Evolutionary conservation across 1,140 invertebrate species (phyloP), one percentile per base, ranked within the genome.

Genomic region (Anastrepha ludens): DNA sequence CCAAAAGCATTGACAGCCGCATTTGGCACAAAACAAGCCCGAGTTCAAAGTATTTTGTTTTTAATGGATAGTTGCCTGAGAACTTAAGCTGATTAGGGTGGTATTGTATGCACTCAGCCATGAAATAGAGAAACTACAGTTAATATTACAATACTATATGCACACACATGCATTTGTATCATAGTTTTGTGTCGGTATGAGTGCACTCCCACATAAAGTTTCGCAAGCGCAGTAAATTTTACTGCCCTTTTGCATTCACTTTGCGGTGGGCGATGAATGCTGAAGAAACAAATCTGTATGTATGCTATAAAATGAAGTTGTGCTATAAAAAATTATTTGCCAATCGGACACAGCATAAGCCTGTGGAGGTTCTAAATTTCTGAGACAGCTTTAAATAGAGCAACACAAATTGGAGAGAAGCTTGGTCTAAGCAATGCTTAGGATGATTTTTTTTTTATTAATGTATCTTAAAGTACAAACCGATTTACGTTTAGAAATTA

Each of bases 41-140:
- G 47, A 55, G 74, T 81, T 20, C 44, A 81, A n/a, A 81, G 41
- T 81, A 2, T 15, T 74, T n/a, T 47, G 70, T 74, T n/a, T n/a
- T 74, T 47, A n/a, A 8, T 74, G 44, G 17, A 74, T 55, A 55
- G 20, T 67, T 67, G 64, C 64, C 64, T 41, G 64, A 67, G 74
- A 81, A 81, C 74, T 81, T 81, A 81, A 81, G 74, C 74, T 81
- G 74, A 81, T 81, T 81, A 81, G 44, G n/a, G 20, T 15, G n/a
- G 39, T 41, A 74, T 74, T 74, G 70, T 74, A 74, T 55, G 74
- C 74, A 55, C 50, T 81, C 74, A 81, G 55, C 50, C n/a, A 47
- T 55, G 74, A 81, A 81, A 74, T 74, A 44, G 67, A 47, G 67
- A 74, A 47, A 47, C 67, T 15, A 74, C 15, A 74, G 67, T 47